These are phyloP conservation scores for Mastacembelus armatus DNA, from an alignment of 2,797 vertebrate species.

Conservation along the genomic window DNA sequence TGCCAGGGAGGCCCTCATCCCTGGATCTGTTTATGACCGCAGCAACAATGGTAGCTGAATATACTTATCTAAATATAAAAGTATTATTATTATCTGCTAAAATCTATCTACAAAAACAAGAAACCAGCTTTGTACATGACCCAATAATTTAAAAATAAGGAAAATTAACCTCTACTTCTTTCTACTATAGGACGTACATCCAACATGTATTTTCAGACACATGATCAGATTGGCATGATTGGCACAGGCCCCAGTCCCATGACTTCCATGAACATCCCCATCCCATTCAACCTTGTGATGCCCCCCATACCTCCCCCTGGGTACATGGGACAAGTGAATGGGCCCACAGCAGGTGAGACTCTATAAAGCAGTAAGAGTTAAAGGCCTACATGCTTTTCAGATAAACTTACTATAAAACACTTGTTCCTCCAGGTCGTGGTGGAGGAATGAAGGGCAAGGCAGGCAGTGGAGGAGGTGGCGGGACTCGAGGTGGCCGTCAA, in stretches of 20 bases:
- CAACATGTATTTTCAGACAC: constrained; percentile 98
- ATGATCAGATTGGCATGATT: constrained; percentile 98
- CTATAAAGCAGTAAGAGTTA: background rate
- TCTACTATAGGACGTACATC: constrained; percentile 88
- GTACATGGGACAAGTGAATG: constrained; percentile 93
- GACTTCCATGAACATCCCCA: constrained; percentile 95
- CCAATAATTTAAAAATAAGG: background rate
- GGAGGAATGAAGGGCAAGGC: constrained; percentile 90
- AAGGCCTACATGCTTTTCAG: background rate
- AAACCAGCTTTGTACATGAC: background rate
- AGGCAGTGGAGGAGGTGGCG: constrained; percentile 88
- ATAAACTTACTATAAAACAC: background rate
- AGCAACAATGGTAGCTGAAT: constrained; percentile 89
- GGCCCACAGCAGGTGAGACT: constrained; percentile 88
- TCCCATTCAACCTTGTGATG: constrained; percentile 97
- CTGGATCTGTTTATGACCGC: constrained; percentile 94
- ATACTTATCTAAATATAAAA: no score
- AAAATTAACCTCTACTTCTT: background rate
- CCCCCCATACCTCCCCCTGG: constrained; percentile 94
- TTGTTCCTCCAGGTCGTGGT: constrained; percentile 85
- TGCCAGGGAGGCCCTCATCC: constrained; percentile 94
- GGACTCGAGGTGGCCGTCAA: constrained; percentile 89
- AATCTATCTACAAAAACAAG: background rate
- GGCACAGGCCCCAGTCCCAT: constrained; percentile 91
- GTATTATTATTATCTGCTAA: no score